Percentiles rank a stretch among this genome's conserved stretches.
These are phyloP conservation scores for Eupithecia tripunctaria DNA, from an alignment of 2,888 invertebrate genomes.

Conservation along the genomic window DNA sequence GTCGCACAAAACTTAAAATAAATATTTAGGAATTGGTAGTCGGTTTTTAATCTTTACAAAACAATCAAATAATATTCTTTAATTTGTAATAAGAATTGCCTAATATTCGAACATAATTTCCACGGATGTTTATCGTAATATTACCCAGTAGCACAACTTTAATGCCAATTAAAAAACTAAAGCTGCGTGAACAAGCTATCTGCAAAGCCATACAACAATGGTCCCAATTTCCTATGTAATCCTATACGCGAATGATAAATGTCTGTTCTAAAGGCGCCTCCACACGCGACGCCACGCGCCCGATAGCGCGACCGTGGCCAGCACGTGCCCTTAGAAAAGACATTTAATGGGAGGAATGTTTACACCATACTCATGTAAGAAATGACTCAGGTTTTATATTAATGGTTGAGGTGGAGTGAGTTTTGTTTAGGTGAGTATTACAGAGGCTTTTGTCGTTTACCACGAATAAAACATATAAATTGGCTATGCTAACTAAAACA, in stretches of 20 bases:
- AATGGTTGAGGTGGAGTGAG: neutral
- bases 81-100: neutral
- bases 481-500: neutral
- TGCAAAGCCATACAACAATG: constrained; percentile 2
- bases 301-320: constrained; percentile 52
- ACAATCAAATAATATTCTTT: too few species aligned
- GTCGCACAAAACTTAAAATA: too few species aligned
- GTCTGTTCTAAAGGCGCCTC: constrained; percentile 36
- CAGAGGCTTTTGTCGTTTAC: neutral
- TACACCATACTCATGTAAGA: constrained; percentile 44
- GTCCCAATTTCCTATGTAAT: constrained; percentile 11
- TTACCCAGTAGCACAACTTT: neutral
- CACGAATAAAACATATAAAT: neutral
- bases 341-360: constrained; percentile 50
- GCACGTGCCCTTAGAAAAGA: constrained; percentile 53
- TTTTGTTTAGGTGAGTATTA: neutral
- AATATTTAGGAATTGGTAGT: too few species aligned
- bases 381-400: neutral
- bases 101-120: neutral
- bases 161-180: neutral
- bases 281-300: constrained; percentile 50
- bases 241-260: constrained; percentile 37
- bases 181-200: neutral
- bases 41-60: too few species aligned
- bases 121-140: neutral